A percentile compares a stretch with the other conserved stretches of the same genome.
Conservation (phyloP, 1,140 invertebrate genomes). For the Thaumatotibia leucotreta region DNA sequence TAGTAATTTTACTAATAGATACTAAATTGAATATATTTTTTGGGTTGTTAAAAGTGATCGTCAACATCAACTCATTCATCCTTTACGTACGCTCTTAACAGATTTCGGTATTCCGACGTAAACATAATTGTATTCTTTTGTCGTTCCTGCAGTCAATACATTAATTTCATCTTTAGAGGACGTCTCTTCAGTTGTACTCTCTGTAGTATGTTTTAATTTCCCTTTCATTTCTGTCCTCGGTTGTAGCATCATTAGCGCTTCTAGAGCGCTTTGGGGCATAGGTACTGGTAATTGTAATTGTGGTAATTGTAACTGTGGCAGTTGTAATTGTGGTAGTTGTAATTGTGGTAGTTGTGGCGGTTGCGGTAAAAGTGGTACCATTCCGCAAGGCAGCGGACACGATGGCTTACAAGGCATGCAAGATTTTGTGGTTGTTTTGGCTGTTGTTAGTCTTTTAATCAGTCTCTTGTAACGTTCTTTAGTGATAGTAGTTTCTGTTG, state of each 20-base stretch:
- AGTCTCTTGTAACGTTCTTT: background rate
- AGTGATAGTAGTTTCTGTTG: background rate
- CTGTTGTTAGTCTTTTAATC: background rate
- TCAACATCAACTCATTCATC: too few relatives aligned
- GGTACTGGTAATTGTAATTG: background rate
- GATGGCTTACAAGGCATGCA: slow-evolving; percentile 19
- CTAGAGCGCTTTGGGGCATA: background rate
- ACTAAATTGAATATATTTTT: too few relatives aligned
- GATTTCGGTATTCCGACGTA: slow-evolving; percentile 48
- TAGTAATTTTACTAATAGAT: too few relatives aligned
- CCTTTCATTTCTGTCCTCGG: background rate
- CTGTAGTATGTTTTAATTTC: background rate
- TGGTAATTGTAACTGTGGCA: too few relatives aligned
- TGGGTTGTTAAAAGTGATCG: too few relatives aligned
- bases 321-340: too few relatives aligned
- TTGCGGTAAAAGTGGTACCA: too few relatives aligned
- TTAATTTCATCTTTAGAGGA: background rate
- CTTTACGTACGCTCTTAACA: slow-evolving; percentile 13
- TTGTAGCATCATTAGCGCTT: background rate
- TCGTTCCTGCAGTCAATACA: background rate
- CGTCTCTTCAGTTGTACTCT: background rate
- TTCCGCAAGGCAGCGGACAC: slow-evolving; percentile 18
- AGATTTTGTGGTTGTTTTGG: background rate
- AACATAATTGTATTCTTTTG: slow-evolving; percentile 28
- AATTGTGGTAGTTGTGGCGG: too few relatives aligned